Evolutionary conservation across 2,797 vertebrate species (phyloP).

Genomic region (Gila robusta): DNA sequence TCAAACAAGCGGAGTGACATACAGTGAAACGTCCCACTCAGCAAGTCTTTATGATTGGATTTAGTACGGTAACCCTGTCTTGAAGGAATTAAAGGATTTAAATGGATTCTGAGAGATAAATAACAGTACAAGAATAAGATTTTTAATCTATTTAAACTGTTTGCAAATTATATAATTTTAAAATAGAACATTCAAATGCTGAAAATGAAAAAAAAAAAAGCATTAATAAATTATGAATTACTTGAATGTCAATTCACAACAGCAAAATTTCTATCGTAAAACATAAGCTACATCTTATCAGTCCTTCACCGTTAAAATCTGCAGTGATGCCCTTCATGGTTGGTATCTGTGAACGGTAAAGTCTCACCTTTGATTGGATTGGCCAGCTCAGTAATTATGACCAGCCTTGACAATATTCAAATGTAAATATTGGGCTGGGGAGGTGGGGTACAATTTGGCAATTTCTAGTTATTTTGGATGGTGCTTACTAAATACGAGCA

Average conservation of each 20-base stretch:
- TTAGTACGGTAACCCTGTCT: too few species aligned
- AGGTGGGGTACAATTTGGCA: too few species aligned
- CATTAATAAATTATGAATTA: not conserved
- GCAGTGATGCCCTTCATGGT: not conserved
- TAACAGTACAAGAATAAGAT: too few species aligned
- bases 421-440: not conserved
- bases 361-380: not conserved
- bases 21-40: too few species aligned
- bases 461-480: not conserved
- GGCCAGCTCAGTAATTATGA: not conserved
- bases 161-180: too few species aligned
- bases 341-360: not conserved
- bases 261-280: not conserved
- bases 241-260: not conserved
- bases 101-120: not conserved
- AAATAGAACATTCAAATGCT: too few species aligned
- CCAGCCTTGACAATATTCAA: not conserved
- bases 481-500: too few species aligned
- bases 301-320: not conserved
- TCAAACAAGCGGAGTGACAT: not conserved
- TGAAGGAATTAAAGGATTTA: too few species aligned
- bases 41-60: too few species aligned
- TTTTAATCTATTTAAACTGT: too few species aligned
- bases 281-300: not conserved
- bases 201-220: not conserved